A percentile compares a stretch with the other conserved stretches of the same genome.
Evolutionary conservation across 2,113 vertebrate species (phyloP).

Genomic region (Catharus bicknelli): DNA sequence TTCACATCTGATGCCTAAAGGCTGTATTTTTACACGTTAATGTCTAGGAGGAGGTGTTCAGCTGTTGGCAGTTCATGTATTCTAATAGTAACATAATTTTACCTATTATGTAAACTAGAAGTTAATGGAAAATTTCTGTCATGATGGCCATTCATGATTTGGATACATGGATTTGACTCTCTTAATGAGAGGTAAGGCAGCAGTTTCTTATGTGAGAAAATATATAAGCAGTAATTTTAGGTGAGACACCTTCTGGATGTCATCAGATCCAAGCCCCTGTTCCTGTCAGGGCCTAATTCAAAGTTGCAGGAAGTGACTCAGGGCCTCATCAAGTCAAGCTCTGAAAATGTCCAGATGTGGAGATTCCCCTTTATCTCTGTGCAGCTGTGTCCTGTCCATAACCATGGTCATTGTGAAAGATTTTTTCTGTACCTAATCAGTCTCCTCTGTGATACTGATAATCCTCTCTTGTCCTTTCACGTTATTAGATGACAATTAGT

Average conservation of each 20-base stretch:
- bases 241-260: neutral
- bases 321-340: neutral
- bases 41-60: neutral
- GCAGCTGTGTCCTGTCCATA: neutral
- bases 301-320: neutral
- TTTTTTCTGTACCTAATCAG: neutral
- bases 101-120: neutral
- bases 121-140: neutral
- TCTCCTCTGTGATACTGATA: neutral
- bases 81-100: neutral
- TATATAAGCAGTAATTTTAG: neutral
- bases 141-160: neutral
- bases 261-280: rapidly evolving
- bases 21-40: neutral
- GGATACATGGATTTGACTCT: neutral
- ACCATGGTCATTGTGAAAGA: neutral
- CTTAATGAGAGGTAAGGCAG: neutral
- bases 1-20: neutral
- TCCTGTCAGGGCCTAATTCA: neutral
- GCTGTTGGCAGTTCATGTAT: neutral
- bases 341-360: neutral
- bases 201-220: neutral
- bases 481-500: neutral
- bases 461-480: neutral
- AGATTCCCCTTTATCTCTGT: neutral